Base-by-base conservation (phyloP, 2,113 vertebrate genomes). In the Nymphicus hollandicus region DNA sequence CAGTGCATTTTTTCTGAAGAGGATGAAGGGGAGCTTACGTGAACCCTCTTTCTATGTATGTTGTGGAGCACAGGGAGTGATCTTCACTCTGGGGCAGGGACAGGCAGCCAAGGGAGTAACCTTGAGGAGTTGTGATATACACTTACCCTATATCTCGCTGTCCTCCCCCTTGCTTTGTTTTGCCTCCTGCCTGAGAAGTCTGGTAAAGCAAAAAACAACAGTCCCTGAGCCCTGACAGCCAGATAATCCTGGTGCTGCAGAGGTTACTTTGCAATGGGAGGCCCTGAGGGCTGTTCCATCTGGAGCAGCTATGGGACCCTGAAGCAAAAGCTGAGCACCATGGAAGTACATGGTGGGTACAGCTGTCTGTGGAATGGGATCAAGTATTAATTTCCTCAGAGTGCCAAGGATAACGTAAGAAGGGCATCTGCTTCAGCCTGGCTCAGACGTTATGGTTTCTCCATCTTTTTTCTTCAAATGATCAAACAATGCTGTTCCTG, bases 21-120 rank as follows among this genome's bases (percentile, higher is more conserved):
- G 24, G 24, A 24, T 37, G 44, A 76, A 7, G 11, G 31, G 31
- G 24, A 70, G 10, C 9, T 94, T 13, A 22, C 39, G 44, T 1
- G 2, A 87, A 47, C 4, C 20, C 9, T 71, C 47, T 55, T 68
- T 68, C 70, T 69, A 1, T 0, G 0, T 19, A 8, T 20, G 12
- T 39, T 37, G 28, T 29, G 39, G 35, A 76, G 19, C 8, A 2
- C 44, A 56, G 61, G 16, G 50, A 71, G 11, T 3, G 2, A 29
- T 43, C 24, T 79, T 53, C 16, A 29, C 37, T 87, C 66, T 60
- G 39, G 17, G 29, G 28, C 43, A 89, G 81, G 33, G 49, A 64
- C 33, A 81, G 39, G 25, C 10, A 71, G 65, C 22, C 41, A 78
- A 83, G 15, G 19, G 29, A 71, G 37, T 66, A 73, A 69, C 71